These are phyloP conservation scores for Hippocampus abdominalis DNA, from an alignment of 2,113 vertebrate species.

Conservation along the genomic window DNA sequence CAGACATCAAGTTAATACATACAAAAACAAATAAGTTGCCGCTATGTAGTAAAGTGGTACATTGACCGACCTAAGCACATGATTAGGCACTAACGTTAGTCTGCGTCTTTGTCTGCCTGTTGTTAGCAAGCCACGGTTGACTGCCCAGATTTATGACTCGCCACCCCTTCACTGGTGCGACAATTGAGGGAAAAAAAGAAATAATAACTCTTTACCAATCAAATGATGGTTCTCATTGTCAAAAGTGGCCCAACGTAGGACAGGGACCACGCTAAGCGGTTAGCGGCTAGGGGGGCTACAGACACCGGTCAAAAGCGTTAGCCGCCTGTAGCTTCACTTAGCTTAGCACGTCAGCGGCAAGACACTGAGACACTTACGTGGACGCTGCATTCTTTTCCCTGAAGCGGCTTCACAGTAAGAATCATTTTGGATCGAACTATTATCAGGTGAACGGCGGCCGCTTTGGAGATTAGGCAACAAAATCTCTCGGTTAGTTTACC, in stretches of 20 bases:
- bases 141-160: background rate
- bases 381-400: slow-evolving; percentile 77
- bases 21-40: background rate
- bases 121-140: background rate
- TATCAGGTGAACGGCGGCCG: slow-evolving; percentile 5
- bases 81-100: background rate
- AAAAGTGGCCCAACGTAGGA: background rate
- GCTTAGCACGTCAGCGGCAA: background rate
- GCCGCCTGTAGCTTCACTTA: background rate
- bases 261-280: background rate
- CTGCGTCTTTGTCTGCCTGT: background rate
- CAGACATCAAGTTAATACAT: background rate
- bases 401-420: slow-evolving; percentile 75
- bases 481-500: background rate
- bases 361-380: slow-evolving; percentile 57
- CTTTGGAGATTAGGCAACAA: background rate
- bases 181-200: too few relatives aligned
- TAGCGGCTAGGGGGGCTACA: background rate
- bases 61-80: background rate
- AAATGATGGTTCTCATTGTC: background rate
- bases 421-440: slow-evolving; percentile 63
- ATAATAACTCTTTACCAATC: background rate
- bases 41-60: background rate
- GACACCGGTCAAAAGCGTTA: background rate
- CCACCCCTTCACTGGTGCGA: background rate